Evolutionary conservation across 1,140 invertebrate genomes (phyloP).

Genomic region (Ooceraea biroi): DNA sequence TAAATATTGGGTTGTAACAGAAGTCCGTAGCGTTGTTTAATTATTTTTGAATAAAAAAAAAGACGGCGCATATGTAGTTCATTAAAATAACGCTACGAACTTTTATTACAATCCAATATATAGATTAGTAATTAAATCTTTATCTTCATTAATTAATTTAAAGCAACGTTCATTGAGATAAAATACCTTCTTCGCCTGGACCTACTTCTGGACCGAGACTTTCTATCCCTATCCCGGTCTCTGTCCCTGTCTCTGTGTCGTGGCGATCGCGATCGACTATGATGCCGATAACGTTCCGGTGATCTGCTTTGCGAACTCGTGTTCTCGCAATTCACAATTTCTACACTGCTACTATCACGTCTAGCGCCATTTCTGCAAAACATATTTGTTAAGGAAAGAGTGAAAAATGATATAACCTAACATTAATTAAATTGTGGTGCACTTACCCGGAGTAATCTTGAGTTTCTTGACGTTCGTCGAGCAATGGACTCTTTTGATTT

Average conservation of each 20-base stretch:
- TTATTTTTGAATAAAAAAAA: too few species aligned
- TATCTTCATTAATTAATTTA: conserved; percentile 9
- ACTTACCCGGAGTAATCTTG: conserved; percentile 75
- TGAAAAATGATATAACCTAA: neutral
- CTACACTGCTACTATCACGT: conserved; percentile 84
- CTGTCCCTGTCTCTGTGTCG: conserved; percentile 87
- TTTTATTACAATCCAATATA: too few species aligned
- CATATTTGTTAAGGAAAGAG: conserved; percentile 14
- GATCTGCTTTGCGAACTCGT: conserved; percentile 84
- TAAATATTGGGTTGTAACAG: too few species aligned
- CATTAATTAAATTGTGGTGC: neutral
- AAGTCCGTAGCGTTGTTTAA: too few species aligned
- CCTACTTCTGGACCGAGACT: conserved; percentile 85
- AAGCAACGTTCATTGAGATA: neutral
- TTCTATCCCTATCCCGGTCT: conserved; percentile 89
- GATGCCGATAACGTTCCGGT: conserved; percentile 84
- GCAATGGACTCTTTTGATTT: conserved; percentile 82
- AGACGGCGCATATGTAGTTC: neutral
- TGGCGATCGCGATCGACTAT: conserved; percentile 86
- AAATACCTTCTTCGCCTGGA: conserved; percentile 83
- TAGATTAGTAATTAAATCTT: neutral
- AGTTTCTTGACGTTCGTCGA: conserved; percentile 79
- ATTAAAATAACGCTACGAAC: neutral
- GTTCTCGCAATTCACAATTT: conserved; percentile 85
- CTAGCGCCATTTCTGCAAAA: conserved; percentile 72